These are phyloP conservation scores for Diachrysia chrysitis DNA, from an alignment of 2,888 invertebrate species.

Conservation along the genomic window DNA sequence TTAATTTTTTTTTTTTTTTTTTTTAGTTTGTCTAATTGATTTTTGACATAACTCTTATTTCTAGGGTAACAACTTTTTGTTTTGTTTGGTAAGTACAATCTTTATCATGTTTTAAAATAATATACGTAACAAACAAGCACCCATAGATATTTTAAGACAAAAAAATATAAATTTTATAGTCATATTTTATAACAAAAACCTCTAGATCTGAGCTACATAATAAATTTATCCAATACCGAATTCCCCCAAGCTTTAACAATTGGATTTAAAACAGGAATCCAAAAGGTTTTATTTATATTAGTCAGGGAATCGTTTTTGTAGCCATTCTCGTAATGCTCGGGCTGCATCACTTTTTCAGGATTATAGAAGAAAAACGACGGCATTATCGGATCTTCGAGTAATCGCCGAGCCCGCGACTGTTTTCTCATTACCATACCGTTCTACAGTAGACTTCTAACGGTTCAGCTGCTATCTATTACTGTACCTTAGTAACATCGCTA, in stretches of 20 bases:
- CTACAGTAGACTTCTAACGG: constrained; percentile 53
- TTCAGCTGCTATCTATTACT: constrained; percentile 35
- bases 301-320: constrained; percentile 74
- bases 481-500: constrained; percentile 28
- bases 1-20: no score
- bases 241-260: constrained; percentile 62
- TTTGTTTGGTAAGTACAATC: no score
- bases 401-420: constrained; percentile 76
- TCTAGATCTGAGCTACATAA: constrained; percentile 36
- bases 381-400: constrained; percentile 85
- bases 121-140: no score
- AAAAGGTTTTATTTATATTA: constrained; percentile 78
- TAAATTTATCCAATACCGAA: constrained; percentile 59
- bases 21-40: no score
- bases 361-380: constrained; percentile 85
- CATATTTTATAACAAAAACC: constrained; percentile 28
- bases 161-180: constrained; percentile 12
- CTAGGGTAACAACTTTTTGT: no score
- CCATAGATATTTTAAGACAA: no score
- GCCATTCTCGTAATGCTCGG: constrained; percentile 71
- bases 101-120: no score
- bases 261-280: constrained; percentile 73
- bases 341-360: constrained; percentile 84
- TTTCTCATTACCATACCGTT: constrained; percentile 82
- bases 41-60: no score